These are phyloP conservation scores for Phalacrocorax pelagicus DNA, from an alignment of 2,113 vertebrate genomes.

Conservation along the genomic window DNA sequence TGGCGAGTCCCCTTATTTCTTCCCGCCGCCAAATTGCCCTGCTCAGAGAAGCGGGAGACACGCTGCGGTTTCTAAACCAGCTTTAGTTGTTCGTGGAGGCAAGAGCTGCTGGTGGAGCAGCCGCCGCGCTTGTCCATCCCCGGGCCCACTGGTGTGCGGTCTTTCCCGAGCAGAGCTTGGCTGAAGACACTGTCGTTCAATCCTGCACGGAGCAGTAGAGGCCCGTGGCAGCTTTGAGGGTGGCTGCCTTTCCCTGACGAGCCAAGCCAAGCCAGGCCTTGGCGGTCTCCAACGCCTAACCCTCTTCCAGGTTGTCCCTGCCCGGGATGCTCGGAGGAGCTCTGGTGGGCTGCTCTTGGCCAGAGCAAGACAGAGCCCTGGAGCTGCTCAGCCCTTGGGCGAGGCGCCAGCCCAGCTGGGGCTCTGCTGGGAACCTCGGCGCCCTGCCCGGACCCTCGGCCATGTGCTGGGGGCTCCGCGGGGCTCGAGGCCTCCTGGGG, in stretches of 20 bases:
- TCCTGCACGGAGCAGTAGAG: neutral
- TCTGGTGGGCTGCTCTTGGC: neutral
- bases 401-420: neutral
- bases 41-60: neutral
- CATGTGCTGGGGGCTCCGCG: neutral
- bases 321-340: neutral
- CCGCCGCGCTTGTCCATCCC: neutral
- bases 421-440: neutral
- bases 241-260: neutral
- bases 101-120: neutral
- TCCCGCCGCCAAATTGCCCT: neutral
- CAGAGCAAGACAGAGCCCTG: neutral
- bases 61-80: neutral
- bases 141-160: accelerated
- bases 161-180: neutral
- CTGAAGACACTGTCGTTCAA: accelerated
- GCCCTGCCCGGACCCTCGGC: no score
- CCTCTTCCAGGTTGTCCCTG: neutral
- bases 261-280: neutral
- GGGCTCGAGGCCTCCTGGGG: neutral
- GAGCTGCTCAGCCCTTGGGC: neutral
- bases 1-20: neutral
- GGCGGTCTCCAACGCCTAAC: neutral
- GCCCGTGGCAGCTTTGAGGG: no score
- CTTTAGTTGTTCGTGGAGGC: accelerated